phyloP scores from a whole-genome alignment of 2,113 vertebrate species.

The Tricholaema leucomelas region DNA sequence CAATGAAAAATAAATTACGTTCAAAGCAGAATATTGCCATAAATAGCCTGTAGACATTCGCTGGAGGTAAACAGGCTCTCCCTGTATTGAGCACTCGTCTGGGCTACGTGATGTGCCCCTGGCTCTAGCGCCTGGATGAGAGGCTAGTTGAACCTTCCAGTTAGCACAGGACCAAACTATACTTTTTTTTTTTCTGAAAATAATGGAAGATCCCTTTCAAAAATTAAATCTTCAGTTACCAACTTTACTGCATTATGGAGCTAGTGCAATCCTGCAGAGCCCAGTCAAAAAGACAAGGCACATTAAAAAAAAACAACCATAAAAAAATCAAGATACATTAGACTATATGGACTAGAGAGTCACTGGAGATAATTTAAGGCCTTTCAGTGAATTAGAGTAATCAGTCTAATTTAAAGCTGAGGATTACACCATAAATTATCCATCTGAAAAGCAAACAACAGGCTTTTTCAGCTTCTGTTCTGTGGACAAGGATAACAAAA shows the following conservation, averaged over 20 bases:
- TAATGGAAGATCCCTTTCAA: constrained; percentile 80
- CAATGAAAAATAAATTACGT: constrained; percentile 83
- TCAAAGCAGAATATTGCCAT: constrained; percentile 79
- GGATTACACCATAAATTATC: constrained; percentile 85
- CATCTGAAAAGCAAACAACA: constrained; percentile 81
- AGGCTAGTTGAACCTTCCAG: constrained; percentile 75
- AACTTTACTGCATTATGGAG: constrained; percentile 90
- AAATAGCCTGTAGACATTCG: constrained; percentile 67
- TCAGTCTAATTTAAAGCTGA: constrained; percentile 89
- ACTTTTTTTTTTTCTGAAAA: constrained; percentile 66
- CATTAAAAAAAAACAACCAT: constrained; percentile 81
- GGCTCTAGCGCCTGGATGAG: constrained; percentile 67
- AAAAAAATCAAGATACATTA: constrained; percentile 71
- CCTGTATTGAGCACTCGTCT: constrained; percentile 63
- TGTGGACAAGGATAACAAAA: constrained; percentile 77
- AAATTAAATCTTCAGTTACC: constrained; percentile 78
- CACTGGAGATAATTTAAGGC: constrained; percentile 94
- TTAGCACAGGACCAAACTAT: constrained; percentile 74
- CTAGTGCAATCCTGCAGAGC: constrained; percentile 98
- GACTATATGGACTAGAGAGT: constrained; percentile 83
- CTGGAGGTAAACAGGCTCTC: constrained; percentile 72
- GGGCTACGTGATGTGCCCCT: constrained; percentile 29
- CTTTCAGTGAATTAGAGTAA: constrained; percentile 90
- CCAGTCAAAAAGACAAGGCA: constrained; percentile 97
- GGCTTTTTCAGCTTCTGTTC: constrained; percentile 79